Conservation (phyloP, 1,140 invertebrate species). For the Drosophila orena region DNA sequence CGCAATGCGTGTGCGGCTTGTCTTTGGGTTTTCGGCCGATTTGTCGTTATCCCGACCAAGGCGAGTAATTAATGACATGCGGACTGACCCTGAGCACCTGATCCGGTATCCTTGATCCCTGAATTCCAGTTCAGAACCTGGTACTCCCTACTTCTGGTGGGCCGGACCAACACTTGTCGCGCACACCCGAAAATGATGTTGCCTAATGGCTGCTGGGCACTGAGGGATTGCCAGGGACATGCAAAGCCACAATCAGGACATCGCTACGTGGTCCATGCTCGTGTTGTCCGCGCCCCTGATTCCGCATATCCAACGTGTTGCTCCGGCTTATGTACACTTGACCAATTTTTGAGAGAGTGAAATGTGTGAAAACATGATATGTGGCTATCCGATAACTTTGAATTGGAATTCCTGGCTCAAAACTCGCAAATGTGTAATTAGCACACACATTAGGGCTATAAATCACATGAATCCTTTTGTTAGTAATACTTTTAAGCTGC, state of each 20-base stretch:
- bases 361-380: too few species aligned
- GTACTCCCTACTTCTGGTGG: background rate
- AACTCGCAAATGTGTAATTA: too few species aligned
- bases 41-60: constrained; percentile 35
- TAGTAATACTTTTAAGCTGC: too few species aligned
- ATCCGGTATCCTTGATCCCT: constrained; percentile 10
- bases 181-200: constrained; percentile 58
- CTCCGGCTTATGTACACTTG: background rate
- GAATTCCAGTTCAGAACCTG: background rate
- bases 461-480: too few species aligned
- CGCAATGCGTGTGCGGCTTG: constrained; percentile 33
- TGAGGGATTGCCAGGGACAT: constrained; percentile 55
- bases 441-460: too few species aligned
- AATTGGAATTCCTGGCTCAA: too few species aligned
- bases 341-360: background rate
- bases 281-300: constrained; percentile 27
- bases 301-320: constrained; percentile 15
- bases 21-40: constrained; percentile 53
- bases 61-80: constrained; percentile 74
- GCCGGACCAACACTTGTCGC: constrained; percentile 51
- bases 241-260: constrained; percentile 73
- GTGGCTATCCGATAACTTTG: too few species aligned
- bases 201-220: constrained; percentile 33
- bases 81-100: constrained; percentile 30
- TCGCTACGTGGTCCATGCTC: constrained; percentile 43